phyloP scores from a whole-genome alignment of 1,140 invertebrate genomes.

The Rhyzopertha dominica region DNA sequence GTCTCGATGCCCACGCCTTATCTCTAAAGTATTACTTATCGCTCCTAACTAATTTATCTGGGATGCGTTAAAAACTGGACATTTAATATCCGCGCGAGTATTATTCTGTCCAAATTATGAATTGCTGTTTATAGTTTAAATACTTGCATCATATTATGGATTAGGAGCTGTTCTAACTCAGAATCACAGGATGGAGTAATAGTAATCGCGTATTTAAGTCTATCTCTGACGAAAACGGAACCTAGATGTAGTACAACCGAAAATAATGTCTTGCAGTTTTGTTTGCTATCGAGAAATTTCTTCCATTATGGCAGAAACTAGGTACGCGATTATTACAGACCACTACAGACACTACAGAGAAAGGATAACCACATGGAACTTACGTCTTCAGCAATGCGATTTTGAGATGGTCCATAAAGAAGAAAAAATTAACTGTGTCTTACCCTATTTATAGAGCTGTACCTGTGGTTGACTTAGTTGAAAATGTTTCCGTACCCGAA shows the following conservation, averaged over 20 bases:
- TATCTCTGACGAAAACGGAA: slow-evolving; percentile 44
- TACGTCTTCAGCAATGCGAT: slow-evolving; percentile 36
- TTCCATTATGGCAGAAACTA: slow-evolving; percentile 47
- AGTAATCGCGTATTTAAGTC: slow-evolving; percentile 44
- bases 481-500: no score
- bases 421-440: no score
- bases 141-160: slow-evolving; percentile 33
- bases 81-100: slow-evolving; percentile 13
- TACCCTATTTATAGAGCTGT: no score
- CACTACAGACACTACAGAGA: slow-evolving; percentile 34
- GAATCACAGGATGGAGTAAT: slow-evolving; percentile 24
- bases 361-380: slow-evolving; percentile 43
- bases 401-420: slow-evolving; percentile 32
- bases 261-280: slow-evolving; percentile 49
- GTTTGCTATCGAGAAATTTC: slow-evolving; percentile 50
- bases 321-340: background rate
- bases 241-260: slow-evolving; percentile 46
- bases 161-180: slow-evolving; percentile 25
- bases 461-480: no score
- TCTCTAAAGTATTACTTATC: slow-evolving; percentile 38
- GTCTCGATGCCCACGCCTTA: slow-evolving; percentile 46
- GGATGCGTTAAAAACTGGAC: slow-evolving; percentile 6
- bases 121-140: slow-evolving; percentile 16
- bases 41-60: slow-evolving; percentile 25
- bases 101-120: slow-evolving; percentile 27